Evolutionary conservation across 2,888 invertebrate genomes (phyloP).

Genomic region (Notodonta ziczac): DNA sequence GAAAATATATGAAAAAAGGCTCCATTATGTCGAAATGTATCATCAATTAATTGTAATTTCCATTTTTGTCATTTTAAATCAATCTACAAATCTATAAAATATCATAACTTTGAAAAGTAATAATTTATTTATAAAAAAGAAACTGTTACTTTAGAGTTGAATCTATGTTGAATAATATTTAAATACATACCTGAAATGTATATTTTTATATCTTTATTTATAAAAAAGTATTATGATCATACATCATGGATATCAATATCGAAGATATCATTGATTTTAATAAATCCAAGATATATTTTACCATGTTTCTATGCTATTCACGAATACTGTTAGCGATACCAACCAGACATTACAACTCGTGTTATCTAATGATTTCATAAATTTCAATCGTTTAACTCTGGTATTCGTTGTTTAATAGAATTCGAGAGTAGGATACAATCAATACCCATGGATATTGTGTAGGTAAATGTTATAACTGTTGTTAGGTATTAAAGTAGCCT

Average conservation of each 20-base stretch:
- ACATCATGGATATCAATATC: slow-evolving; percentile 59
- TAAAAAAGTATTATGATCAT: slow-evolving; percentile 71
- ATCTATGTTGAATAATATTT: slow-evolving; percentile 76
- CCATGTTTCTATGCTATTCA: slow-evolving; percentile 30
- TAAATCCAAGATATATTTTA: slow-evolving; percentile 33
- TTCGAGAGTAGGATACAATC: slow-evolving; percentile 44
- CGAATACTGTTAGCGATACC: slow-evolving; percentile 31
- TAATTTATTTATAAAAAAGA: slow-evolving; percentile 52
- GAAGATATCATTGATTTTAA: slow-evolving; percentile 51
- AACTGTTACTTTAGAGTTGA: slow-evolving; percentile 71
- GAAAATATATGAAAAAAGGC: slow-evolving; percentile 20
- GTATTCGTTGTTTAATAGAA: slow-evolving; percentile 32
- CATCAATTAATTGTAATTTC: slow-evolving; percentile 30
- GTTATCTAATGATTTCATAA: background rate
- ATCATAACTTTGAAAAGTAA: slow-evolving; percentile 39
- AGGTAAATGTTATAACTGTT: slow-evolving; percentile 58
- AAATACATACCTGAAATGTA: slow-evolving; percentile 73
- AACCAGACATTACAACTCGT: background rate
- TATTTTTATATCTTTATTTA: slow-evolving; percentile 82
- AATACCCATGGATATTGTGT: slow-evolving; percentile 37
- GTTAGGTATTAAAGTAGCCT: slow-evolving; percentile 55
- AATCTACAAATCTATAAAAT: slow-evolving; percentile 32
- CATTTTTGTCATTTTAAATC: slow-evolving; percentile 47
- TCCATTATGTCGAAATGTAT: slow-evolving; percentile 27
- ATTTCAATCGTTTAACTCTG: slow-evolving; percentile 5